A percentile compares a stretch with the other conserved stretches of the same genome.
Evolutionary conservation across 2,797 vertebrate genomes (phyloP).

Genomic region (Leuciscus waleckii): DNA sequence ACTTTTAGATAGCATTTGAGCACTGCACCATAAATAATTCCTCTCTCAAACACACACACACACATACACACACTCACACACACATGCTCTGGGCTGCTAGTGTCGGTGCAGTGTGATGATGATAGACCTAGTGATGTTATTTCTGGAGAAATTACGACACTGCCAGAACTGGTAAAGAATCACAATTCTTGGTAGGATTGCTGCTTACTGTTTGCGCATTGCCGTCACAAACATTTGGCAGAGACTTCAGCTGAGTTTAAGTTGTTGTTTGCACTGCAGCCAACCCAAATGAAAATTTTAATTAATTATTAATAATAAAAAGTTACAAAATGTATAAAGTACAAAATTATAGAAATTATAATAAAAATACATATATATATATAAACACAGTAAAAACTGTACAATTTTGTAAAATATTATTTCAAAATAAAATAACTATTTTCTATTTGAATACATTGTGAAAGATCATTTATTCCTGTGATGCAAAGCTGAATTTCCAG

Average conservation of each 20-base stretch:
- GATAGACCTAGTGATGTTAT: slow-evolving; percentile 43
- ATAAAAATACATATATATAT: neutral
- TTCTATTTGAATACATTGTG: no score
- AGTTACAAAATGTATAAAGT: neutral
- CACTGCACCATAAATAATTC: slow-evolving; percentile 52
- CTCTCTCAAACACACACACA: slow-evolving; percentile 30
- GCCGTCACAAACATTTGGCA: neutral
- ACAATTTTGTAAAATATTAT: no score
- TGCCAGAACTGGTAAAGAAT: slow-evolving; percentile 26
- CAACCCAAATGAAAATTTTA: neutral
- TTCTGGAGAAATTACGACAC: slow-evolving; percentile 41
- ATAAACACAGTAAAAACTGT: no score
- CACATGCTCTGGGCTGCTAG: slow-evolving; percentile 11
- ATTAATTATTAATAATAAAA: neutral
- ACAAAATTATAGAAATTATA: neutral
- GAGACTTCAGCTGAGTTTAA: neutral
- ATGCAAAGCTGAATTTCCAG: no score
- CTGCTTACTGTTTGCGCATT: neutral
- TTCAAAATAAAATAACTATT: neutral
- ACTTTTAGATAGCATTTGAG: slow-evolving; percentile 33
- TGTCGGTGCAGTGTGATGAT: slow-evolving; percentile 36
- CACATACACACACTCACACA: neutral
- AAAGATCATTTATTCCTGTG: no score
- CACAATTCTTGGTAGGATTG: neutral
- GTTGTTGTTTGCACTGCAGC: neutral